phyloP scores from a whole-genome alignment of 2,888 invertebrate species.

The Deroplatys truncata region DNA sequence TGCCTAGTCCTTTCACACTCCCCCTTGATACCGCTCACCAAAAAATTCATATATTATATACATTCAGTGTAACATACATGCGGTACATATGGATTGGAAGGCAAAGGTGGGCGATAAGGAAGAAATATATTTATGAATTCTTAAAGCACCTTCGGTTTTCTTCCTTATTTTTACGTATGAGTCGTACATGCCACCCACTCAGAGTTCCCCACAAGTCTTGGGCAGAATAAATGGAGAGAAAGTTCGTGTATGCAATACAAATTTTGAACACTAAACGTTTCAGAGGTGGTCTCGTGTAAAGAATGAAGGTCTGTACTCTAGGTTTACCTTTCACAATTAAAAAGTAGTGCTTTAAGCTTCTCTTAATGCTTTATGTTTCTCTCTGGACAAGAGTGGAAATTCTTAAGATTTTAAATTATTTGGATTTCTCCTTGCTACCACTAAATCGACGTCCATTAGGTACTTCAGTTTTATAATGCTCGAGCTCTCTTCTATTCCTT shows the following conservation, averaged over 20 bases:
- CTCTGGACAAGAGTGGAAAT: too few species aligned
- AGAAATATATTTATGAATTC: conserved; percentile 14
- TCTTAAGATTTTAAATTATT: too few species aligned
- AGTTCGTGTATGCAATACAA: not conserved
- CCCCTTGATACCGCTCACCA: not conserved
- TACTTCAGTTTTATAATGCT: too few species aligned
- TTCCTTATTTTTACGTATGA: not conserved
- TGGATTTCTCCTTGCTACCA: too few species aligned
- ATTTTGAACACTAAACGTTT: not conserved
- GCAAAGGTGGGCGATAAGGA: not conserved
- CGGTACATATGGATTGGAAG: not conserved
- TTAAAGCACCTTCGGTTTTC: not conserved
- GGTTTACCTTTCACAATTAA: not conserved
- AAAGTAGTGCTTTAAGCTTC: too few species aligned
- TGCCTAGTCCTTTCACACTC: not conserved
- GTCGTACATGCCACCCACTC: not conserved
- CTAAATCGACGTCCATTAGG: too few species aligned
- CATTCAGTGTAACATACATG: not conserved
- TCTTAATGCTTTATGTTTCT: too few species aligned
- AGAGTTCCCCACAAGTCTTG: not conserved
- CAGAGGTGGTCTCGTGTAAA: not conserved
- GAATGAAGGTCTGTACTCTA: not conserved
- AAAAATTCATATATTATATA: conserved; percentile 1
- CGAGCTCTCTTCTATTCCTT: too few species aligned
- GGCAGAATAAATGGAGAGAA: not conserved